These are phyloP conservation scores for Myxocyprinus asiaticus DNA, from an alignment of 2,113 vertebrate species.

Conservation along the genomic window DNA sequence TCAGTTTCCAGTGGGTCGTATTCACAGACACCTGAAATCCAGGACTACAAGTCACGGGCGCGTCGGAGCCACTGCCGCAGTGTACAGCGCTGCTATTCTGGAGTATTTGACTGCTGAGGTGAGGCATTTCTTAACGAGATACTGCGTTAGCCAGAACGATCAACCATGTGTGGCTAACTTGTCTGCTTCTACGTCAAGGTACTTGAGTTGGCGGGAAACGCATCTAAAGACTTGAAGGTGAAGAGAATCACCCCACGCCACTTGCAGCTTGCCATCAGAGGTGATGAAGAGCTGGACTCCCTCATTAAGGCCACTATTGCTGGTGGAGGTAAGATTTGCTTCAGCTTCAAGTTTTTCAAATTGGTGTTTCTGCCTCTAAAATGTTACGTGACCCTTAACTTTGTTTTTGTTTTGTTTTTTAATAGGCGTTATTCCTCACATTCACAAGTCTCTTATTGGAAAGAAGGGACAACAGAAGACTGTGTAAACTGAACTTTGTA, in stretches of 20 bases:
- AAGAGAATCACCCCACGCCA: conserved; percentile 96
- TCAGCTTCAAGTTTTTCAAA: neutral
- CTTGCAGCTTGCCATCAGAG: conserved; percentile 95
- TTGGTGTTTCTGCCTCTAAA: neutral
- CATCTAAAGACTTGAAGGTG: conserved; percentile 97
- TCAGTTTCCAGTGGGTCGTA: conserved; percentile 96
- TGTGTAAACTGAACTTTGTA: conserved; percentile 77
- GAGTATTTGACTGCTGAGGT: conserved; percentile 97
- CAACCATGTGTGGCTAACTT: neutral
- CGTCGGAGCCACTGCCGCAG: conserved; percentile 93
- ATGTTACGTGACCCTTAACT: no score
- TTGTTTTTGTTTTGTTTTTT: neutral
- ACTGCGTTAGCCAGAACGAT: no score
- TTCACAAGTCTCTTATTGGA: conserved; percentile 98
- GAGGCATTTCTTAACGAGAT: neutral
- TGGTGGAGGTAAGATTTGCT: conserved; percentile 84
- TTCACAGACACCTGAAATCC: conserved; percentile 94
- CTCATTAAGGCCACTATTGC: conserved; percentile 98
- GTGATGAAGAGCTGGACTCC: conserved; percentile 95
- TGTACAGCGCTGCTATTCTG: conserved; percentile 95
- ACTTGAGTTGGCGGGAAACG: conserved; percentile 94
- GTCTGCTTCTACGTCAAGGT: conserved; percentile 71
- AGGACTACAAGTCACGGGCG: conserved; percentile 96
- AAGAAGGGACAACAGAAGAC: conserved; percentile 99
- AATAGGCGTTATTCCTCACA: conserved; percentile 95